These are phyloP conservation scores for Helicoverpa zea DNA, from an alignment of 1,140 invertebrate species.

Conservation along the genomic window DNA sequence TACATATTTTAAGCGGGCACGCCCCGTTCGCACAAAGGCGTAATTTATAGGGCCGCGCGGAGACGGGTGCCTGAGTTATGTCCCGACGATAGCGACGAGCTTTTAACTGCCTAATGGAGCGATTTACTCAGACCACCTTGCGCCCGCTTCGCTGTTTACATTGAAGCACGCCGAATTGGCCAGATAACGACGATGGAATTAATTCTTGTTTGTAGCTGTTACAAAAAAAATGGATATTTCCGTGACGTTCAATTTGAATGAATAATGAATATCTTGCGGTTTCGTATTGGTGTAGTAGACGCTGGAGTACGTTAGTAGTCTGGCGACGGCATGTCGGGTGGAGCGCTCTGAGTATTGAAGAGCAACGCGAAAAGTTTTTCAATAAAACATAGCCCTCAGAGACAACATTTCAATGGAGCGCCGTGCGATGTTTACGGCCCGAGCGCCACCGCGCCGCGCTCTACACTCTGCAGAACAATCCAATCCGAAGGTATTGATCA, in stretches of 20 bases:
- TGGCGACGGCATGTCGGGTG: slow-evolving; percentile 35
- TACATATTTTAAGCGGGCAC: slow-evolving; percentile 85
- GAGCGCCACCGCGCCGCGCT: slow-evolving; percentile 59
- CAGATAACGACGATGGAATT: slow-evolving; percentile 60
- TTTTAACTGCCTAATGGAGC: slow-evolving; percentile 86
- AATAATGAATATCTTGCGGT: slow-evolving; percentile 20
- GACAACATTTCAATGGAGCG: slow-evolving; percentile 81
- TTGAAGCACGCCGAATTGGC: slow-evolving; percentile 59
- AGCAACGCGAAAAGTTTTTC: slow-evolving; percentile 79
- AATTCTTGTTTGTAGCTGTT: slow-evolving; percentile 52
- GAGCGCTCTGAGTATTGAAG: slow-evolving; percentile 59
- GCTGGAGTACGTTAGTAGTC: slow-evolving; percentile 12
- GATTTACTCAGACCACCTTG: slow-evolving; percentile 84
- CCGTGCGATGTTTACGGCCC: slow-evolving; percentile 74
- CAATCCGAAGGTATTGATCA: slow-evolving; percentile 73
- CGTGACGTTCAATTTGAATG: slow-evolving; percentile 21
- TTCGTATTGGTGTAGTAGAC: not conserved
- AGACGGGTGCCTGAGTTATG: slow-evolving; percentile 84
- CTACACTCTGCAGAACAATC: slow-evolving; percentile 72
- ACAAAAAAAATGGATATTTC: slow-evolving; percentile 35
- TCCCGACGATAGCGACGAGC: slow-evolving; percentile 84
- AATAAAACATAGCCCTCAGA: slow-evolving; percentile 81
- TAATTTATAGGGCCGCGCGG: slow-evolving; percentile 85
- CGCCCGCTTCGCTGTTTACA: slow-evolving; percentile 64
- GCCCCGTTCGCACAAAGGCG: slow-evolving; percentile 82